Conservation (phyloP, 2,888 invertebrate genomes). For the Rhagonycha lutea region DNA sequence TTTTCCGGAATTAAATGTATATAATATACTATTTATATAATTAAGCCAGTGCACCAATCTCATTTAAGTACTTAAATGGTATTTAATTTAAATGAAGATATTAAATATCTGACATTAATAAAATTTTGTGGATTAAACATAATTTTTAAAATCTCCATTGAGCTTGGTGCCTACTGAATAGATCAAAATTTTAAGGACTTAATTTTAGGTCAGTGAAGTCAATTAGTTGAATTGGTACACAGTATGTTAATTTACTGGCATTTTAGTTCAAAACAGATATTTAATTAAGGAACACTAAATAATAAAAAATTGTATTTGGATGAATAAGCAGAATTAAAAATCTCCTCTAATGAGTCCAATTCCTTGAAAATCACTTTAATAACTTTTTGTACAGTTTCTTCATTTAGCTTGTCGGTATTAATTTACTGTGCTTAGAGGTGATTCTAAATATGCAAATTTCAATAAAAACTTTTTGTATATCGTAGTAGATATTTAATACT, state of each 20-base stretch:
- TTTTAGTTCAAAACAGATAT: not conserved
- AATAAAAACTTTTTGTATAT: not conserved
- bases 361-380: conserved; percentile 7
- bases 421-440: conserved; percentile 8
- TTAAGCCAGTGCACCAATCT: too few species aligned
- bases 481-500: not conserved
- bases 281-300: conserved; percentile 7
- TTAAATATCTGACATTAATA: too few species aligned
- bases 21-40: too few species aligned
- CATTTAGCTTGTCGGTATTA: conserved; percentile 17
- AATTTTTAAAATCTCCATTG: too few species aligned
- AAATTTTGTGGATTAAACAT: too few species aligned
- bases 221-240: not conserved
- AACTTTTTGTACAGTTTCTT: not conserved
- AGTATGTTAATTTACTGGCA: not conserved
- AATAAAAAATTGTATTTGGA: conserved; percentile 5
- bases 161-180: not conserved
- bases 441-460: conserved; percentile 12
- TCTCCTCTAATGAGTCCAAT: conserved; percentile 16
- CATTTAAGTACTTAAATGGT: too few species aligned
- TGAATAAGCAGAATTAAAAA: conserved; percentile 7
- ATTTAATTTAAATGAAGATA: too few species aligned
- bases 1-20: not conserved
- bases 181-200: not conserved
- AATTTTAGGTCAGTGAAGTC: not conserved